These are phyloP conservation scores for Torymus texanus DNA, from an alignment of 2,888 invertebrate genomes.

Conservation along the genomic window DNA sequence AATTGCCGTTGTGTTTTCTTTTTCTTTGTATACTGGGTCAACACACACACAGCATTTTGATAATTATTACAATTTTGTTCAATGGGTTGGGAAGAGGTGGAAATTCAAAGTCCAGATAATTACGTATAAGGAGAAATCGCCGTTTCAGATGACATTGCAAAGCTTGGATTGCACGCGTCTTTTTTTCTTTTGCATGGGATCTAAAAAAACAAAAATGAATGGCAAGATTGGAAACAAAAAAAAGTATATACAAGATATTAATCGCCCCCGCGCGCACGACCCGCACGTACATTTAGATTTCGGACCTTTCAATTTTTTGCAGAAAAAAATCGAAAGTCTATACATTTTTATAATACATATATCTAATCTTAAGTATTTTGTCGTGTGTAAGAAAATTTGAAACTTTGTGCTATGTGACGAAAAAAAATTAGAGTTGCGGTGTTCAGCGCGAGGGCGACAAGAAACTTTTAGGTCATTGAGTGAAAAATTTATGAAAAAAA, in stretches of 20 bases:
- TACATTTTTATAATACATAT: not conserved
- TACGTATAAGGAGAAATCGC: constrained; percentile 56
- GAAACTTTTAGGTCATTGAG: constrained; percentile 13
- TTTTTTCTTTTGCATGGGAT: constrained; percentile 60
- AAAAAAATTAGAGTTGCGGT: not conserved
- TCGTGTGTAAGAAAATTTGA: constrained; percentile 27
- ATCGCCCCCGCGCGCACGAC: constrained; percentile 32
- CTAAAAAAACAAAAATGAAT: constrained; percentile 22
- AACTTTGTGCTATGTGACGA: constrained; percentile 1
- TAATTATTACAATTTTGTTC: constrained; percentile 28
- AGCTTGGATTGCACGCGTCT: constrained; percentile 60
- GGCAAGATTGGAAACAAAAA: constrained; percentile 24
- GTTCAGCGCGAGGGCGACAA: constrained; percentile 7
- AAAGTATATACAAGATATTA: not conserved
- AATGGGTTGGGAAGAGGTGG: constrained; percentile 17
- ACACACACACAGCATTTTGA: constrained; percentile 30
- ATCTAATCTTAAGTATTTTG: constrained; percentile 23
- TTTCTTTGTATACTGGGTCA: constrained; percentile 59
- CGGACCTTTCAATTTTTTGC: constrained; percentile 29
- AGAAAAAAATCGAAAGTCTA: constrained; percentile 36
- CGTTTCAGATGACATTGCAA: constrained; percentile 43
- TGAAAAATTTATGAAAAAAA: constrained; percentile 23
- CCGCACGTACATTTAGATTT: constrained; percentile 20
- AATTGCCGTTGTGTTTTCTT: constrained; percentile 70
- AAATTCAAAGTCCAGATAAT: not conserved